Evolutionary conservation across 2,888 invertebrate species (phyloP).

Genomic region (Argynnis bischoffii): DNA sequence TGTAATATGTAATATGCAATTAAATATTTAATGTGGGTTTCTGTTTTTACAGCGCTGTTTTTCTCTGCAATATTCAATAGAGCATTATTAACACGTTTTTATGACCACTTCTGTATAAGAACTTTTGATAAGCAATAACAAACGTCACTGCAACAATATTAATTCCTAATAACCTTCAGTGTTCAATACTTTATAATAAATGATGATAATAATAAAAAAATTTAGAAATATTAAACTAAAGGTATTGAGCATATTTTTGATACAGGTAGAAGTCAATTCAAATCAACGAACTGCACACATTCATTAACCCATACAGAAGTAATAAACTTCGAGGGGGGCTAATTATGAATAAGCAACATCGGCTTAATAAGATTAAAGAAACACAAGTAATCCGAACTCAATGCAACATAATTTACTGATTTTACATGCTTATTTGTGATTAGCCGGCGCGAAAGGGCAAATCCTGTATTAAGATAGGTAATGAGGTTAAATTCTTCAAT

Average conservation of each 20-base stretch:
- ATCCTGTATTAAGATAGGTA: constrained; percentile 83
- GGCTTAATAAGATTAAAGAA: constrained; percentile 66
- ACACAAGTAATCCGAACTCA: constrained; percentile 73
- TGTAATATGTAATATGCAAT: no score
- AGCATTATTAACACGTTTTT: constrained; percentile 10
- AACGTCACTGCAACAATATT: constrained; percentile 24
- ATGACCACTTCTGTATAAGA: constrained; percentile 11
- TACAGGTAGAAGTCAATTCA: constrained; percentile 48
- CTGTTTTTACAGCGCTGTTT: neutral
- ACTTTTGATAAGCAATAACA: constrained; percentile 15
- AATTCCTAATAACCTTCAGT: constrained; percentile 33
- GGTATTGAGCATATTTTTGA: constrained; percentile 28
- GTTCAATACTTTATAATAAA: constrained; percentile 35
- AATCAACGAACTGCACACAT: constrained; percentile 63
- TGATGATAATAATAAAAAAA: constrained; percentile 36
- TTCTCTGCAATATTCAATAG: constrained; percentile 9
- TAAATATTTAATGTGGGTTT: neutral
- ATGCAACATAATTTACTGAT: constrained; percentile 81
- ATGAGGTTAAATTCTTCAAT: constrained; percentile 76
- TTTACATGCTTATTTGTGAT: constrained; percentile 82
- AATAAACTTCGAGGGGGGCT: constrained; percentile 79
- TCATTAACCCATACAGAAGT: constrained; percentile 75
- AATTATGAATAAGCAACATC: constrained; percentile 80
- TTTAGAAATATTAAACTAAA: constrained; percentile 25
- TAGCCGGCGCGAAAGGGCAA: constrained; percentile 82